Evolutionary conservation across 2,113 vertebrate genomes (phyloP), one percentile per base, ranked within the genome.

Genomic region (Acrocephalus kingi): DNA sequence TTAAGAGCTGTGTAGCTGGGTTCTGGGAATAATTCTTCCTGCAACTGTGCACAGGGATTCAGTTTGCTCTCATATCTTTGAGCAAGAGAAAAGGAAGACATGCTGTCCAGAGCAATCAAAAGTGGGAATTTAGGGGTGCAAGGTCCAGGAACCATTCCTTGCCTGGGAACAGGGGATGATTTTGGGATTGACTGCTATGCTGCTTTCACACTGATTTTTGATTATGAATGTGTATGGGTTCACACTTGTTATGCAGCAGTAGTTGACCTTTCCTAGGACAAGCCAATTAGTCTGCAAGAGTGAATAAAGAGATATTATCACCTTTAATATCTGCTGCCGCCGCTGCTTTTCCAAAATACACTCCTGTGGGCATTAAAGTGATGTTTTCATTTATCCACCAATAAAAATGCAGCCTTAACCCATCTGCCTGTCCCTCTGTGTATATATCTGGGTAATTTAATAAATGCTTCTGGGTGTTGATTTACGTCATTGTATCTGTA

Each of bases 401-500:
- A 76, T 78, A 75, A 92, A 94, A 96, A 74, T 0, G 1, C 92
- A 93, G 88, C 87, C 73, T 88, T 68, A 88, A 68, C 90, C 64
- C 90, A 84, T 96, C 94, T 87, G 83, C 61, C 79, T 82, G 76
- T 91, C 68, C 92, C 88, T 90, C 72, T 94, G 92, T 96, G 93
- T 94, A 72, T 95, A 64, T 84, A 87, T 87, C 92, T 96, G 96
- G 79, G 93, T 96, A 93, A 95, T 93, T 92, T 92, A 96, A 90
- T 96, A 96, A 95, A 96, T 93, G 88, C 90, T 94, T 88, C 93
- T 95, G 96, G 90, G 94, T 96, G 96, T 93, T 97, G 94, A 93
- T 96, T 96, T 95, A 93, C 90, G 73, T 96, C 96, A 97, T 74
- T 81, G 92, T 94, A 48, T 94, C 94, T 87, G 79, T 81, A 11